A percentile compares a stretch with the other conserved stretches of the same genome.
Conservation (phyloP, 2,888 invertebrate genomes). For the Callosobruchus maculatus region DNA sequence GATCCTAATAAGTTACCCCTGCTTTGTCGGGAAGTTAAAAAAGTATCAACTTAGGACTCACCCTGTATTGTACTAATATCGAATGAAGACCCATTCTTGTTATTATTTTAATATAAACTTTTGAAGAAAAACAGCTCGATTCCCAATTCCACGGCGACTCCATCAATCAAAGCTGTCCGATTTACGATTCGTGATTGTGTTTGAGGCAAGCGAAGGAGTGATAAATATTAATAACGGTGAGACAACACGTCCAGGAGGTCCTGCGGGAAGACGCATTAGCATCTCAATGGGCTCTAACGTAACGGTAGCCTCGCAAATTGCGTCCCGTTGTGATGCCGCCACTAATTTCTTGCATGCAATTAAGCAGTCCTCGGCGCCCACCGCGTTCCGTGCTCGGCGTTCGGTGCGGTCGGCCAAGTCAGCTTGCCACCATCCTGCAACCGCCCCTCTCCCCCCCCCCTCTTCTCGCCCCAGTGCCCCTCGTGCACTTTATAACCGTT, state of each 20-base stretch:
- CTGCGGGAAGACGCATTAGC: not conserved
- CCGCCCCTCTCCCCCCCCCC: not conserved
- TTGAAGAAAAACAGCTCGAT: too few species aligned
- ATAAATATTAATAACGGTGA: not conserved
- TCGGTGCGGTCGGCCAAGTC: not conserved
- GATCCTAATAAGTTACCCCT: too few species aligned
- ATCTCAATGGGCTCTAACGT: not conserved
- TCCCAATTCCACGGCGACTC: too few species aligned
- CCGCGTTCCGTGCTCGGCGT: not conserved
- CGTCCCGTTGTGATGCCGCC: not conserved
- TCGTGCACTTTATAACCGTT: not conserved
- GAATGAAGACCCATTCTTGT: too few species aligned
- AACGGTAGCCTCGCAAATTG: not conserved
- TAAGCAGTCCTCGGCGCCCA: not conserved
- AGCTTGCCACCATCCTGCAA: not conserved
- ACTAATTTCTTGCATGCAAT: not conserved
- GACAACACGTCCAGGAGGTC: not conserved
- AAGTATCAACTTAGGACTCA: too few species aligned
- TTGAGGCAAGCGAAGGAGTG: not conserved
- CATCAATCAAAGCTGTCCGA: not conserved
- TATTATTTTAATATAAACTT: too few species aligned
- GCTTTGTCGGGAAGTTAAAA: too few species aligned
- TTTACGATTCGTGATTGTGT: not conserved
- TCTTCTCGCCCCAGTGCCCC: not conserved
- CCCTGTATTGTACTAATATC: too few species aligned